phyloP scores from a whole-genome alignment of 2,113 vertebrate species.

The Ondatra zibethicus region DNA sequence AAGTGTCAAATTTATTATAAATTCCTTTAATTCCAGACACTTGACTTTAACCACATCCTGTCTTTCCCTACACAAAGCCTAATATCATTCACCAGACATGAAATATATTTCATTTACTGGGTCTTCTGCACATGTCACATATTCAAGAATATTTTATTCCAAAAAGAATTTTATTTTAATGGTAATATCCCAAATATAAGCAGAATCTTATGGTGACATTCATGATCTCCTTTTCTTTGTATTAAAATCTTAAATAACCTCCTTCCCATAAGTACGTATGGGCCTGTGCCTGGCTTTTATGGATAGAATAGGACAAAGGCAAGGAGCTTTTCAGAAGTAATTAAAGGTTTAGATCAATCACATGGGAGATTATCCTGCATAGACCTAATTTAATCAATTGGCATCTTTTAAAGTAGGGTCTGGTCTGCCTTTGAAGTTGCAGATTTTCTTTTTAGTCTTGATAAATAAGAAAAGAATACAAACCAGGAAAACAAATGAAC shows the following conservation, averaged over 20 bases:
- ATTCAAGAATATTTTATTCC: background rate
- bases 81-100: background rate
- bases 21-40: background rate
- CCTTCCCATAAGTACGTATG: background rate
- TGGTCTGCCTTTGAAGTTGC: background rate
- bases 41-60: background rate
- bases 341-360: background rate
- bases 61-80: accelerated
- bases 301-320: background rate
- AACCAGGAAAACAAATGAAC: background rate
- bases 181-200: background rate
- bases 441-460: background rate
- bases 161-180: background rate
- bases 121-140: background rate
- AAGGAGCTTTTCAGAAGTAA: background rate
- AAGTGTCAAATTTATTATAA: background rate
- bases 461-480: constrained; percentile 11
- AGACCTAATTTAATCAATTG: background rate
- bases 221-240: background rate
- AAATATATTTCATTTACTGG: background rate
- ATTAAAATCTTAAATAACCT: background rate
- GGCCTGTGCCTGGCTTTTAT: background rate
- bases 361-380: background rate
- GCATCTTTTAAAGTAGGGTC: background rate
- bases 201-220: background rate